A percentile compares a stretch with the other conserved stretches of the same genome.
phyloP scores from a whole-genome alignment of 2,888 invertebrate genomes.

The Orchesella flavescens region DNA sequence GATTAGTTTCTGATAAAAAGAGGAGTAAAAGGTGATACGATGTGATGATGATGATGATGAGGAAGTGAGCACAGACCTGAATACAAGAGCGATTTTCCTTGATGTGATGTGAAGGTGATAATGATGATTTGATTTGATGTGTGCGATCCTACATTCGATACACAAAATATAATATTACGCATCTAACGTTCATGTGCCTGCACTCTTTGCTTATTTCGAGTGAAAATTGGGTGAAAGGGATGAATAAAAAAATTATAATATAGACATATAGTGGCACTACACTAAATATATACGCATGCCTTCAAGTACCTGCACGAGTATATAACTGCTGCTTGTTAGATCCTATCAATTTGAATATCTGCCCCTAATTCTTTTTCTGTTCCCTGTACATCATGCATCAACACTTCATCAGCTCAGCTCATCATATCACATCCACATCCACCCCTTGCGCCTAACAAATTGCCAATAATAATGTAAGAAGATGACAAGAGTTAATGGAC shows the following conservation, averaged over 20 bases:
- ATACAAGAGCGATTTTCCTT: constrained; percentile 4
- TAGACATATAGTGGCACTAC: no score
- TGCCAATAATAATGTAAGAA: constrained; percentile 36
- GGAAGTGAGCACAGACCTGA: constrained; percentile 2
- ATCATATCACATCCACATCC: constrained; percentile 34
- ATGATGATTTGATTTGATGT: constrained; percentile 61
- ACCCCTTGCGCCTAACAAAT: constrained; percentile 45
- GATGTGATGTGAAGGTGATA: constrained; percentile 25
- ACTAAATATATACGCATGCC: constrained; percentile 15
- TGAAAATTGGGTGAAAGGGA: constrained; percentile 50
- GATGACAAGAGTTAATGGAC: constrained; percentile 59
- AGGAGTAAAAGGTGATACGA: no score
- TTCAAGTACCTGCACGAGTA: constrained; percentile 34
- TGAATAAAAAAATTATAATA: background rate
- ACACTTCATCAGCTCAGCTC: constrained; percentile 43
- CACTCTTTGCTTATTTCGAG: background rate
- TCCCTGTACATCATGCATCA: constrained; percentile 45
- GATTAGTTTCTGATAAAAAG: no score
- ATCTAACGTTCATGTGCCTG: background rate
- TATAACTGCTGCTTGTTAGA: constrained; percentile 13
- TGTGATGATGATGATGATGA: background rate
- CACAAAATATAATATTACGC: background rate
- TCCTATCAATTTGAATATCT: constrained; percentile 59
- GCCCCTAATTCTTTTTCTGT: constrained; percentile 52
- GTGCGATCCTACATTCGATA: constrained; percentile 24